Percentiles rank a stretch among this genome's conserved stretches.
These are phyloP conservation scores for Congeria kusceri DNA, from an alignment of 2,888 invertebrate genomes.

Conservation along the genomic window DNA sequence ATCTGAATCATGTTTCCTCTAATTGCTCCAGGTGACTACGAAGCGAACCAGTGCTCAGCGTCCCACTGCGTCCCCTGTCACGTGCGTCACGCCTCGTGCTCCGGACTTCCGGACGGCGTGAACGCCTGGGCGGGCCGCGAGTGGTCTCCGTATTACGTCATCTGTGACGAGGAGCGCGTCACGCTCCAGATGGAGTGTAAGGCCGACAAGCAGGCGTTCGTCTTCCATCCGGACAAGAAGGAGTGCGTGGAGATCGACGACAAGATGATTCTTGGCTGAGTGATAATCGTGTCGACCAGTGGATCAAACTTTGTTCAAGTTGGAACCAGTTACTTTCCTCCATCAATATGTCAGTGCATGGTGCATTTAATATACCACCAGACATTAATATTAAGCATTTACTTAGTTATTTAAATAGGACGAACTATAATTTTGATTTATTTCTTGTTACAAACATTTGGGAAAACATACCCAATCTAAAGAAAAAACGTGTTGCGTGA, in stretches of 20 bases:
- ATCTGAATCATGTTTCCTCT: too few species aligned
- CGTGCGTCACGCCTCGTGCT: conserved; percentile 40
- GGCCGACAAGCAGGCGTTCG: conserved; percentile 19
- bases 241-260: conserved; percentile 33
- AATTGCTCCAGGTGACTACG: conserved; percentile 37
- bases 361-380: too few species aligned
- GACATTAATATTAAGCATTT: too few species aligned
- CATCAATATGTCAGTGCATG: too few species aligned
- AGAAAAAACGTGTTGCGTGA: too few species aligned
- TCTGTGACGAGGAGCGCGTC: conserved; percentile 43
- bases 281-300: too few species aligned
- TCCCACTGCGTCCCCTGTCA: conserved; percentile 42
- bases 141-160: conserved; percentile 48
- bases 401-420: too few species aligned
- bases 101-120: conserved; percentile 46
- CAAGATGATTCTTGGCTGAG: conserved; percentile 14
- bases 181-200: conserved; percentile 33
- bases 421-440: too few species aligned
- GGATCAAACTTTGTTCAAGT: too few species aligned
- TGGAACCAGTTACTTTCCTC: too few species aligned
- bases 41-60: conserved; percentile 28
- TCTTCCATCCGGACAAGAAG: conserved; percentile 36
- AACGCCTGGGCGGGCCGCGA: conserved; percentile 43
- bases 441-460: too few species aligned
- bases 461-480: too few species aligned